These are phyloP conservation scores for Eilema depressum DNA, from an alignment of 2,888 invertebrate genomes.

Conservation along the genomic window DNA sequence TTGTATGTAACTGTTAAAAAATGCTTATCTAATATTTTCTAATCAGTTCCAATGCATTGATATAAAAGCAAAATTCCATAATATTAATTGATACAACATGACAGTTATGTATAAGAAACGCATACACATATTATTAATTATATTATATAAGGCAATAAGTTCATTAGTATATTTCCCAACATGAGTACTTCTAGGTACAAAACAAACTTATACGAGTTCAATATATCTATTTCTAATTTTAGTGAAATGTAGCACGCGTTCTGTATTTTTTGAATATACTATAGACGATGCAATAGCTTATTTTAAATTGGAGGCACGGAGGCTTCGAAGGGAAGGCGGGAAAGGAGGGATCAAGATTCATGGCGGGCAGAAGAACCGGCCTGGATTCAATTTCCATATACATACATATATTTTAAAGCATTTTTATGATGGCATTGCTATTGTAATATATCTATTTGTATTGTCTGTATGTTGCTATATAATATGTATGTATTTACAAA, in stretches of 20 bases:
- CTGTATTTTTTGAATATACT: slow-evolving; percentile 56
- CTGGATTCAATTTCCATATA: slow-evolving; percentile 55
- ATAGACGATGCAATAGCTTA: slow-evolving; percentile 62
- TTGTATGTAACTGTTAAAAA: background rate
- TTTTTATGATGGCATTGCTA: background rate
- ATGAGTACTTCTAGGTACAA: background rate
- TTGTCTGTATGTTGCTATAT: background rate
- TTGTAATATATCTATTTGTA: background rate
- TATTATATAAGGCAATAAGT: background rate
- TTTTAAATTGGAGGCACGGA: slow-evolving; percentile 71
- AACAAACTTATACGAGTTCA: background rate
- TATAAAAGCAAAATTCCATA: background rate
- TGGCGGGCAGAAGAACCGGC: slow-evolving; percentile 67
- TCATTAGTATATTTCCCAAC: background rate
- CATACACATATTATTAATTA: background rate
- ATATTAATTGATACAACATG: background rate
- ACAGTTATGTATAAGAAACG: background rate
- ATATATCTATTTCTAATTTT: background rate
- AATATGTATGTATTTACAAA: background rate
- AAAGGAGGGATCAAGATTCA: slow-evolving; percentile 76
- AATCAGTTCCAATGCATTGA: background rate
- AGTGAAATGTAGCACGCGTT: slow-evolving; percentile 23
- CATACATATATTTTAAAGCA: slow-evolving; percentile 23
- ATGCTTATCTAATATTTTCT: background rate
- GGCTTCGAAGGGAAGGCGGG: slow-evolving; percentile 63